Percentiles rank a stretch among this genome's conserved stretches.
Evolutionary conservation across 2,797 vertebrate genomes (phyloP).

Genomic region (Microctenopoma lineatum): DNA sequence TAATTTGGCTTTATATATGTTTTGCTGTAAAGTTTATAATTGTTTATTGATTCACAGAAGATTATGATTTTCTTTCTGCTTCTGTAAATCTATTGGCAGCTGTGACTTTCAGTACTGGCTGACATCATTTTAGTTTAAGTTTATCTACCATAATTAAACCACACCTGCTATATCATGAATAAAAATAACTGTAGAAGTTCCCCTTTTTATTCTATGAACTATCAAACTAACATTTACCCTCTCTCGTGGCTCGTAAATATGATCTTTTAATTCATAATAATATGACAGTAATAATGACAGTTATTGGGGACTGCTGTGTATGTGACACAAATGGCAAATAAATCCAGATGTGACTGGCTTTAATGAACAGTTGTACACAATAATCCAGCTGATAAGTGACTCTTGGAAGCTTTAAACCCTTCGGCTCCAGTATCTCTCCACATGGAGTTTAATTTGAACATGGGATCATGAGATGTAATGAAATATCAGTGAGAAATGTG

Average conservation of each 20-base stretch:
- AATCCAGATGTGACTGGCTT: conserved; percentile 76
- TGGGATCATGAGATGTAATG: conserved; percentile 70
- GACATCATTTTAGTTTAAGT: background rate
- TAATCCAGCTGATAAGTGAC: conserved; percentile 78
- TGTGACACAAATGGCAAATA: conserved; percentile 74
- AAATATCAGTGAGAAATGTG: conserved; percentile 60
- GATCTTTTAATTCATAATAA: conserved; percentile 39
- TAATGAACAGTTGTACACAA: conserved; percentile 77
- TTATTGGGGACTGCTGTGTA: conserved; percentile 53
- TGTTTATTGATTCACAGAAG: background rate
- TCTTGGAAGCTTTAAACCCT: conserved; percentile 69
- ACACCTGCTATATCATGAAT: conserved; percentile 9
- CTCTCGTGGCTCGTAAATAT: conserved; percentile 28
- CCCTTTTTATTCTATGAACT: conserved; percentile 23
- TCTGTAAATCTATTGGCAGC: background rate
- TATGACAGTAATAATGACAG: conserved; percentile 48
- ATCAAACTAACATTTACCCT: conserved; percentile 36
- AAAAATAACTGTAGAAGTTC: conserved; percentile 8
- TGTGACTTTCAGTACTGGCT: conserved; percentile 1
- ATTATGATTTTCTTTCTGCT: too few relatives aligned
- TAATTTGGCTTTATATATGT: background rate
- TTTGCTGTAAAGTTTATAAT: background rate
- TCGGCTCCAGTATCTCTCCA: conserved; percentile 55
- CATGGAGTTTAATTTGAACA: conserved; percentile 65
- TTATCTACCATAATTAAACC: conserved; percentile 5